These are phyloP conservation scores for Sylvilagus bachmani DNA, from an alignment of 2,113 vertebrate genomes.

Conservation along the genomic window DNA sequence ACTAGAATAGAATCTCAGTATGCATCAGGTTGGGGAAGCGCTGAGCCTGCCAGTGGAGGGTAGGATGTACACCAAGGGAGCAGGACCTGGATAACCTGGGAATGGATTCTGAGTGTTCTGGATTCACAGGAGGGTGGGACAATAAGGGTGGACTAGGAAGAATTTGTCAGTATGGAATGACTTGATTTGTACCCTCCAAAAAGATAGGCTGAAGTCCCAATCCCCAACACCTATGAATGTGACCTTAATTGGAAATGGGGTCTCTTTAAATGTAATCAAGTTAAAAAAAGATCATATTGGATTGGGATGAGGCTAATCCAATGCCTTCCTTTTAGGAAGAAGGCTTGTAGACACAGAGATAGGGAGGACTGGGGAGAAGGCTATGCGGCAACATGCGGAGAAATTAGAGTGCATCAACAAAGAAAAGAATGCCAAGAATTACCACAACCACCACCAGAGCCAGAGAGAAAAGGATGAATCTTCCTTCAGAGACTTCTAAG, in stretches of 20 bases:
- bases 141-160: background rate
- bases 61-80: no score
- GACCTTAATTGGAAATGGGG: background rate
- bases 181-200: background rate
- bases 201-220: background rate
- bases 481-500: background rate
- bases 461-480: background rate
- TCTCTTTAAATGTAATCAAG: background rate
- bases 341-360: background rate
- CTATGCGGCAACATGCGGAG: background rate
- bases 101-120: background rate
- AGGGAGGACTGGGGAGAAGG: background rate
- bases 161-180: background rate
- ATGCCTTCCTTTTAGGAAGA: background rate
- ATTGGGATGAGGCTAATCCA: background rate
- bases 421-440: background rate
- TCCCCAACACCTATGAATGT: background rate
- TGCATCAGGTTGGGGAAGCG: no score
- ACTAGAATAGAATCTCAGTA: background rate
- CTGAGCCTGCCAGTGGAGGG: background rate
- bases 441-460: background rate
- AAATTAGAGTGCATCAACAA: background rate
- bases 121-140: background rate
- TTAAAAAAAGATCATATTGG: background rate
- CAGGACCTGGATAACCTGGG: background rate